Base-by-base conservation (phyloP, 2,797 vertebrate genomes). In the Merluccius polli region DNA sequence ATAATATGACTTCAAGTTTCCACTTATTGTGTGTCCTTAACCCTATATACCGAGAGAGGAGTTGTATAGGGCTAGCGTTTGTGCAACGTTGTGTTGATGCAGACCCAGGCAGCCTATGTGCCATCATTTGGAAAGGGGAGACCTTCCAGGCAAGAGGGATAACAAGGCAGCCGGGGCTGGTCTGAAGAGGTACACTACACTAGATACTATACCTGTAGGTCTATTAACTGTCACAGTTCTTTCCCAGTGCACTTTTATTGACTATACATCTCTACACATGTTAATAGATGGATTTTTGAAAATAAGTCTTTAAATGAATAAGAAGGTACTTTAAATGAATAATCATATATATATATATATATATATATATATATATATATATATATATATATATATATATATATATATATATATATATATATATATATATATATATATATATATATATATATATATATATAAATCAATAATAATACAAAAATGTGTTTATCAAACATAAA, bases 1-100 rank as follows among this genome's bases (percentile, higher is more conserved):
- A 86, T 85, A 86, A 78, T 83, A 89, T 90, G 87, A 90, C 88
- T 81, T 90, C 80, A 89, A 87, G 83, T 91, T 92, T 92, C 89
- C 91, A 84, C 85, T 85, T 86, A 74, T 77, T 87, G 73, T 88
- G 85, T 83, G 87, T 87, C 85, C 86, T 59, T 59, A 59, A 59
- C 52, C 52, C 52, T n/a, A 59, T 59, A 87, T 78, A 80, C 86
- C 70, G 69, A 84, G 52, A 80, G 79, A 85, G 82, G 86, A 73
- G 82, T 30, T 77, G 81, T 83, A 77, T 83, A 78, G 82, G 84
- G 81, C 77, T 35, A 59, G 73, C 74, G 41, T 84, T 73, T 70
- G 77, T 70, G 71, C 4, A 74, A 65, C 2, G 63, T 27, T 30
- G 8, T 75, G 18, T 59, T 59, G 52, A 59, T 24, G 52, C 52